Evolutionary conservation across 2,888 invertebrate species (phyloP), one percentile per base, ranked within the genome.

Genomic region (Anagyrus pseudococci): DNA sequence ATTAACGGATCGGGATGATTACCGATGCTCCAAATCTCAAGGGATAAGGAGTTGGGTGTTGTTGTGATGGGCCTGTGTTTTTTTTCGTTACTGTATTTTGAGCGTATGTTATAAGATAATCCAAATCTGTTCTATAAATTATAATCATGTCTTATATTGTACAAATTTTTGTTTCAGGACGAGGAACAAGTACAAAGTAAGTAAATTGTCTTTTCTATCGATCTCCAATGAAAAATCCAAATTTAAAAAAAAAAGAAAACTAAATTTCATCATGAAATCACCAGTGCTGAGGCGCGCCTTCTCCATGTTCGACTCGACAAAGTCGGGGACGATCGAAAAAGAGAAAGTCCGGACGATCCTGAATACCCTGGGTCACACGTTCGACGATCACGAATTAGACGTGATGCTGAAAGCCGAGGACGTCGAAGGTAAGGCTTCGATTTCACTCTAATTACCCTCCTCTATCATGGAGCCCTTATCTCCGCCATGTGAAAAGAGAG

Each of bases 281-380:
- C 29, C 29, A 92, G 92, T 92, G 87, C 85, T 92, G 64, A 85
- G 88, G 72, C 86, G 90, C 73, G 92, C 91, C 20, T 93, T 93
- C 84, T 87, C 89, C 77, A 93, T 93, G 92, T 93, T 93, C 82
- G 92, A 93, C 81, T 89, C 90, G 23, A 86, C 87, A 73, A 91
- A 91, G 76, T 87, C 88, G 70, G 92, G 92, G 33, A 86, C 85
- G 72, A 92, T 93, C 62, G 91, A 92, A 73, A 91, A 89, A 75
- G 91, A 91, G 75, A 92, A 92, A 77, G 89, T 92, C 1, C 84
- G 89, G 40, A 91, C 90, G 37, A 92, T 93, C 72, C 84, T 93
- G 52, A 90, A 91, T 80, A 92, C 92, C 2, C 86, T 93, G 82
- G 91, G 92, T 26, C 91, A 91, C 77, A 88, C 88, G 71, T 92